These are phyloP conservation scores for Lamprotornis superbus DNA, from an alignment of 2,113 vertebrate genomes.

Conservation along the genomic window DNA sequence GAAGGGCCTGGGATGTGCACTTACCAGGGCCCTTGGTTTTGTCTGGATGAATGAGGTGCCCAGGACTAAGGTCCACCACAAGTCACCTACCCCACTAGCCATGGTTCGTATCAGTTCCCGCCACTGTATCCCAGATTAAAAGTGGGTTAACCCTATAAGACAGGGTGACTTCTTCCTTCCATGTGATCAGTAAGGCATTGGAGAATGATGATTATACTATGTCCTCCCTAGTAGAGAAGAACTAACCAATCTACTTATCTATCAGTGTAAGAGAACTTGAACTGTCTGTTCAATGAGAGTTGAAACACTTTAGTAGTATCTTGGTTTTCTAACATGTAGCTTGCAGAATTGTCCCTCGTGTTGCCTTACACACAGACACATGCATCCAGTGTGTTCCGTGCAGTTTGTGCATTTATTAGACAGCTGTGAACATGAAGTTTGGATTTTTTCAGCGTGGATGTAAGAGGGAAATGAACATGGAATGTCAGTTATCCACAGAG, in stretches of 20 bases:
- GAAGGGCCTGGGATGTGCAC: neutral
- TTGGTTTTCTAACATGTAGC: neutral
- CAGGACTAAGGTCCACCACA: neutral
- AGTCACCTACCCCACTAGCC: neutral
- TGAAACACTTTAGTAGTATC: neutral
- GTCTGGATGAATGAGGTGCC: neutral
- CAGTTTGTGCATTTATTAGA: neutral
- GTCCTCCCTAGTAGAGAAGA: neutral
- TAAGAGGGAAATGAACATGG: neutral
- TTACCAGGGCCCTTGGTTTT: neutral
- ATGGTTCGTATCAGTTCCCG: neutral
- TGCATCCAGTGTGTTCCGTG: accelerated
- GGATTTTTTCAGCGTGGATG: neutral
- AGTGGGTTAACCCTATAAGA: neutral
- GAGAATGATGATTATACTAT: neutral
- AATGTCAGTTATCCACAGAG: neutral
- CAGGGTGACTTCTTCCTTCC: neutral
- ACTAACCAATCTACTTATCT: neutral
- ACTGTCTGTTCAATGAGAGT: neutral
- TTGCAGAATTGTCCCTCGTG: neutral
- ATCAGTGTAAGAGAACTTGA: neutral
- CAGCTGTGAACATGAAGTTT: neutral
- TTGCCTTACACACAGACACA: neutral
- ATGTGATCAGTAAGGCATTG: neutral
- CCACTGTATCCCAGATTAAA: neutral